A percentile compares a stretch with the other conserved stretches of the same genome.
Evolutionary conservation across 2,888 invertebrate species (phyloP).

Genomic region (Yponomeuta cagnagella): DNA sequence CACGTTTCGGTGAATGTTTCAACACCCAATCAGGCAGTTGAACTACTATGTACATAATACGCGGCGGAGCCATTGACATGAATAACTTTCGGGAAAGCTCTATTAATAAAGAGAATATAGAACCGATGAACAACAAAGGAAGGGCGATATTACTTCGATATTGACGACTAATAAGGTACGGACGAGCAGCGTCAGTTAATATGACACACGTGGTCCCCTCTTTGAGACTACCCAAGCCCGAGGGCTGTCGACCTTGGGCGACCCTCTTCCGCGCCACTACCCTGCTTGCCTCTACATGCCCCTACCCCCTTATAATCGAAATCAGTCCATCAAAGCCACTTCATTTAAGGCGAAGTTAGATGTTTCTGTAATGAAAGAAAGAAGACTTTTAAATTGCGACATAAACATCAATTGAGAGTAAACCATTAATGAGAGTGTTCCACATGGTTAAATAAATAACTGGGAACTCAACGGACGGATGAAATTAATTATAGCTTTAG

Average conservation of each 20-base stretch:
- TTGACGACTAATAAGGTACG: not conserved
- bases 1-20: conserved; percentile 5
- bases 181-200: not conserved
- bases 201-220: not conserved
- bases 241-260: conserved; percentile 5
- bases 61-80: not conserved
- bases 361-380: not conserved
- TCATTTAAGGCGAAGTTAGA: not conserved
- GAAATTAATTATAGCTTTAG: too few relatives aligned
- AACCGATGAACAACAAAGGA: not conserved
- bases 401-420: too few relatives aligned
- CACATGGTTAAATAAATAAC: too few relatives aligned
- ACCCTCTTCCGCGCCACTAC: conserved; percentile 13
- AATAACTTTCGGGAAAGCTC: not conserved
- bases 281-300: not conserved
- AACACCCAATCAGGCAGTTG: not conserved
- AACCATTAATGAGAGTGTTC: too few relatives aligned
- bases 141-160: not conserved
- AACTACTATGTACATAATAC: too few relatives aligned
- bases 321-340: not conserved
- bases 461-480: too few relatives aligned
- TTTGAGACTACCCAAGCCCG: not conserved
- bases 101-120: not conserved
- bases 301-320: conserved; percentile 3
- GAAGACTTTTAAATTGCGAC: too few relatives aligned